Base-by-base conservation (phyloP, 2,888 invertebrate genomes). In the Drosophila robusta region DNA sequence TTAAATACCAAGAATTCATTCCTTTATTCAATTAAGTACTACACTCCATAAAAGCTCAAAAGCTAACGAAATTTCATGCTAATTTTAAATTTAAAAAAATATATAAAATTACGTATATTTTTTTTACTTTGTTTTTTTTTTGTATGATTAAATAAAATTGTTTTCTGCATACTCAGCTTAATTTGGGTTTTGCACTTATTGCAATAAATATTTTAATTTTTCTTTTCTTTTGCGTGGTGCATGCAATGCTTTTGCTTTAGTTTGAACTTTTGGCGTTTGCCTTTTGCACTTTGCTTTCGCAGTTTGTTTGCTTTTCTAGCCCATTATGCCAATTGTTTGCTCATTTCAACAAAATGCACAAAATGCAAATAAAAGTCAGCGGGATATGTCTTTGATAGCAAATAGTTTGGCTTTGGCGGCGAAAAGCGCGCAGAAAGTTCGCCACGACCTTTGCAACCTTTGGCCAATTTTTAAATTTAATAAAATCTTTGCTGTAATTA, bases 291-390 rank as follows among this genome's bases (percentile, higher is more conserved):
- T 51, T 39, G 46, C 44, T 44, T 47, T 29, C 8, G 56, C 38
- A 39, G 42, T 51, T 50, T 47, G 46, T 55, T 50, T 29, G 47
- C 36, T 44, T 51, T 56, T 64, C 57, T 55, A 39, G 39, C 49
- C 77, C 58, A 71, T 83, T 80, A 73, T 73, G 63, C 84, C 87
- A 80, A 82, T 86, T 86, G 84, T 86, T 83, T 83, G 84, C 87
- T 69, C 69, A 83, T 79, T 82, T 82, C 60, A 71, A 49, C 60
- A 74, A 65, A 77, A 72, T 75, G 80, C 80, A 75, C 70, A 78
- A 78, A 80, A 80, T 84, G 84, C 80, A 73, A 78, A 77, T 69
- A 69, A 85, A 75, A 81, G 68, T 67, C 78, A 74, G 77, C 69
- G 52, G 42, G 77, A 73, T 86, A 69, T 82, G 78, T 75, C 80